phyloP scores from a whole-genome alignment of 2,888 invertebrate genomes.

The Eupithecia insigniata region DNA sequence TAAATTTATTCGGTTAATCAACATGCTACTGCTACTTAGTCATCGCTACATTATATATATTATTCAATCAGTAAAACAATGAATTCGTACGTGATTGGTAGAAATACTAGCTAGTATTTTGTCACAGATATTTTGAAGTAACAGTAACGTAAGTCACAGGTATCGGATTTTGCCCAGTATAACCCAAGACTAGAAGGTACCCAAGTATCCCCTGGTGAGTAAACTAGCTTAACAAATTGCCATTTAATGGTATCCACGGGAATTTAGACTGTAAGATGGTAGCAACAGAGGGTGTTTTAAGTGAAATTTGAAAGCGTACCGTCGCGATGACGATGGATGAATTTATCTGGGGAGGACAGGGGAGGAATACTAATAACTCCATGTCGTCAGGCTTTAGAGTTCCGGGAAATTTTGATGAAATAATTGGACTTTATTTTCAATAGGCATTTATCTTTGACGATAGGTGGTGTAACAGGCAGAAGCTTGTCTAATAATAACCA shows the following conservation, averaged over 20 bases:
- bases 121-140: too few relatives aligned
- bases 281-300: constrained; percentile 13
- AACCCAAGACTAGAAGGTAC: too few relatives aligned
- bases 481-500: too few relatives aligned
- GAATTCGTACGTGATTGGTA: too few relatives aligned
- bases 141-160: too few relatives aligned
- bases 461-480: neutral
- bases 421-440: constrained; percentile 19
- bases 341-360: constrained; percentile 47
- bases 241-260: constrained; percentile 18
- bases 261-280: constrained; percentile 19
- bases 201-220: constrained; percentile 30
- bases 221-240: constrained; percentile 29
- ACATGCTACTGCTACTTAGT: too few relatives aligned
- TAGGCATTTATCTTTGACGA: neutral
- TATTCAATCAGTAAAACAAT: too few relatives aligned
- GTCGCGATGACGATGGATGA: constrained; percentile 45
- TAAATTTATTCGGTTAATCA: too few relatives aligned
- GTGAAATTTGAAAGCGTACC: constrained; percentile 34
- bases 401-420: constrained; percentile 26
- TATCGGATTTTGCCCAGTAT: too few relatives aligned
- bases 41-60: too few relatives aligned
- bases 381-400: constrained; percentile 30
- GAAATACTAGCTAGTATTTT: too few relatives aligned
- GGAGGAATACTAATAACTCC: constrained; percentile 47